Base-by-base conservation (phyloP, 2,113 vertebrate species). In the Eulacestoma nigropectus region DNA sequence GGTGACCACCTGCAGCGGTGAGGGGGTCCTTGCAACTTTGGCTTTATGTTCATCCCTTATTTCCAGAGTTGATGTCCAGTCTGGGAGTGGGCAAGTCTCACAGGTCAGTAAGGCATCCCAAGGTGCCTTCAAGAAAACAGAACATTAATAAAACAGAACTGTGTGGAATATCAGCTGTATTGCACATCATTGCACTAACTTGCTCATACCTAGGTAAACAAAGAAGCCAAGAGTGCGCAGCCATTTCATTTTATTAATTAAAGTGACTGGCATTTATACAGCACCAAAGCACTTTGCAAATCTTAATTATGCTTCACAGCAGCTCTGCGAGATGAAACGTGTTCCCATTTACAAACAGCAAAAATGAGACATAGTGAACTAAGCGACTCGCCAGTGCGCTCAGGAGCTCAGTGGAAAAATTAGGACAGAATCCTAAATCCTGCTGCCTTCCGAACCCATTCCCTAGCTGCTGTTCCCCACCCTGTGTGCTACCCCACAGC, bases 291-390 rank as follows among this genome's bases (percentile, higher is more conserved):
- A 95, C 95, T 95, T 82, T 64, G 85, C 69, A 96, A 92, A 96
- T 96, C 93, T 96, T 97, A 94, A 96, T 96, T 95, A 96, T 95
- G 93, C 79, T 93, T 95, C n/a, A 10, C 85, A 93, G 91, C 73
- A 92, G 85, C 79, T 75, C 92, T 81, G 52, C 0, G 41, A 96
- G 90, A 76, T 94, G 82, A 93, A 95, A 96, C 37, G 53, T 95
- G 95, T 84, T 96, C 85, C 60, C 96, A 87, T 93, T 95, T 96
- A 95, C 83, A 96, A 93, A 84, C 80, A 95, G 93, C 73, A 93
- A 80, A 96, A 93, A 90, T 5, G 73, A 97, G 80, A 92, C 83
- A 85, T 13, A 44, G 56, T 20, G 82, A 93, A 89, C 72, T 60
- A 74, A 88, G 47, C 2, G 2, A 90, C 64, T 72, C 92, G 88